Base-by-base conservation (phyloP, 2,113 vertebrate genomes). In the Pterocles burchelli region DNA sequence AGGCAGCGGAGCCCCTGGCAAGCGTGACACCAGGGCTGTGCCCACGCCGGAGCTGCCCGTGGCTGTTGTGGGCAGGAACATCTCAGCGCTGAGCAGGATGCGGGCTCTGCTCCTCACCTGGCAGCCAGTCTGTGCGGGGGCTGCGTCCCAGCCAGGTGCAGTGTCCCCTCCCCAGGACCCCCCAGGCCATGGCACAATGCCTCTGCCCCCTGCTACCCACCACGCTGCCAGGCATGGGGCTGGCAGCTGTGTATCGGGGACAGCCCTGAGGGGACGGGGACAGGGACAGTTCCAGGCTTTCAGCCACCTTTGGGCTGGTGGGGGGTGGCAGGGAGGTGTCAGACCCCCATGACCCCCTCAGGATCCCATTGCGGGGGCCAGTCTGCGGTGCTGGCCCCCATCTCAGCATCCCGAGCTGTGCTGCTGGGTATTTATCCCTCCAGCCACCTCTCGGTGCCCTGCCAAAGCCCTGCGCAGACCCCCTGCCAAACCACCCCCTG, bases 111-210 rank as follows among this genome's bases (percentile, higher is more conserved):
- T 51, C 28, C 48, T 51, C 9, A 1, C 51, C 31, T 17, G 41
- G 70, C 48, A 58, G 41, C 67, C 0, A 0, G 49, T 20, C 34
- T 46, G 0, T 0, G 0, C 1, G 2, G 49, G 31, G 16, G 26
- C 31, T 11, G 6, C 1, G 0, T 1, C 3, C 34, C 89, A 62
- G 46, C 24, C 22, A 9, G 62, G 41, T 2, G 2, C 1, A 5
- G 6, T 29, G 14, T 4, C 24, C 31, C 0, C 43, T 59, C 73
- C 31, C 8, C 3, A 7, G 38, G 28, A 21, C n/a, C 17, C 33
- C 65, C 21, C 19, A 0, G 36, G n/a, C 36, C 36, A 4, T 1
- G 3, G 34, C 0, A 5, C 13, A 2, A 57, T 67, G 85, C 55
- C 54, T 73, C 75, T 43, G n/a, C 34, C 36, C 22, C 25, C 6